Conservation (phyloP, 2,888 invertebrate species). For the Zonitis immaculata region DNA sequence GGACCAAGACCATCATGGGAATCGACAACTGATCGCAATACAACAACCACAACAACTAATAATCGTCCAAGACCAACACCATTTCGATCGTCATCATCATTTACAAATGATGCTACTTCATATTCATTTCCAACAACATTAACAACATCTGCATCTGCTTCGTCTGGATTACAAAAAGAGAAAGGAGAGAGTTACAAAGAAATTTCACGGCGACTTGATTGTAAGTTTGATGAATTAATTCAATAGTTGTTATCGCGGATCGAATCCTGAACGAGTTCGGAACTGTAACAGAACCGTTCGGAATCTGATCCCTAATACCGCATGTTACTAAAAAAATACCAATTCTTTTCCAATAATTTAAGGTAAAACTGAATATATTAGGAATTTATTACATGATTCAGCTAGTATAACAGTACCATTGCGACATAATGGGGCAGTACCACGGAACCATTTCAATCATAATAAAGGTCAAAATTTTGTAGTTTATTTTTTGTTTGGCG, state of each 20-base stretch:
- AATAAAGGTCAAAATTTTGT: slow-evolving; percentile 38
- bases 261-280: too few species aligned
- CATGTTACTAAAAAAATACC: too few species aligned
- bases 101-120: slow-evolving; percentile 20
- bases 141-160: slow-evolving; percentile 21
- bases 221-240: too few species aligned
- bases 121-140: slow-evolving; percentile 31
- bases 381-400: slow-evolving; percentile 46
- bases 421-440: slow-evolving; percentile 40
- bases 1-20: slow-evolving; percentile 51
- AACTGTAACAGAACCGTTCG: too few species aligned
- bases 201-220: slow-evolving; percentile 44
- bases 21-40: slow-evolving; percentile 32
- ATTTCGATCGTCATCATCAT: slow-evolving; percentile 29
- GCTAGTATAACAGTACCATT: slow-evolving; percentile 47
- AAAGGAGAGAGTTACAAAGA: slow-evolving; percentile 46
- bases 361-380: slow-evolving; percentile 48
- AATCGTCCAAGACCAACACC: slow-evolving; percentile 24
- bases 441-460: slow-evolving; percentile 46
- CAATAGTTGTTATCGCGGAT: too few species aligned
- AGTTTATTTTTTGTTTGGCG: not conserved
- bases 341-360: not conserved
- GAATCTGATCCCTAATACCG: too few species aligned
- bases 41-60: slow-evolving; percentile 8
- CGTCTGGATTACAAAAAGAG: slow-evolving; percentile 41